Conservation (phyloP, 2,113 vertebrate genomes). For the Proteles cristata region DNA sequence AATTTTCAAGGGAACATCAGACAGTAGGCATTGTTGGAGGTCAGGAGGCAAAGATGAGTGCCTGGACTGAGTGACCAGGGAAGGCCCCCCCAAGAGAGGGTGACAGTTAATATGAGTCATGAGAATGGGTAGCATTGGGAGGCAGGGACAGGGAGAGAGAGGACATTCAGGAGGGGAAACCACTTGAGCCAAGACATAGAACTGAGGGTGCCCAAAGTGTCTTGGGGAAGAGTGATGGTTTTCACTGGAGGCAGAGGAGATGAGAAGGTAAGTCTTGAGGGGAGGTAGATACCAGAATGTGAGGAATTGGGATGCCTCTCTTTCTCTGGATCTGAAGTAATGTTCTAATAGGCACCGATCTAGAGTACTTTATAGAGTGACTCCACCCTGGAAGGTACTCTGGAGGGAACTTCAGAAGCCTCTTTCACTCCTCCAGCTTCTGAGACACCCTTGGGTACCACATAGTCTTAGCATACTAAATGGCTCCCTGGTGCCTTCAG, state of each 20-base stretch:
- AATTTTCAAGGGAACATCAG: neutral
- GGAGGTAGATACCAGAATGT: neutral
- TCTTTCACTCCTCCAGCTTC: neutral
- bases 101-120: neutral
- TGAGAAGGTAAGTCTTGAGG: neutral
- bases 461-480: neutral
- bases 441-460: too few relatives aligned
- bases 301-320: neutral
- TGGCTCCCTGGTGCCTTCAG: neutral
- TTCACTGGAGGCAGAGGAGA: rapidly evolving
- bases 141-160: neutral
- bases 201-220: neutral
- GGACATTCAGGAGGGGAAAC: neutral
- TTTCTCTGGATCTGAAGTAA: neutral
- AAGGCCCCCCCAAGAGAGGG: neutral
- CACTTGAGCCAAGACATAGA: neutral
- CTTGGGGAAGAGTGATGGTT: neutral
- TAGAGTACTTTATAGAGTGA: neutral
- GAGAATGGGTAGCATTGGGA: neutral
- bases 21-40: neutral
- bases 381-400: neutral
- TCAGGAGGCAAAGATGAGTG: neutral
- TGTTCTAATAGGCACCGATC: neutral
- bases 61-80: neutral
- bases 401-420: neutral